Evolutionary conservation across 1,140 invertebrate species (phyloP), one percentile per base, ranked within the genome.

Genomic region (Lepidurus packardi): DNA sequence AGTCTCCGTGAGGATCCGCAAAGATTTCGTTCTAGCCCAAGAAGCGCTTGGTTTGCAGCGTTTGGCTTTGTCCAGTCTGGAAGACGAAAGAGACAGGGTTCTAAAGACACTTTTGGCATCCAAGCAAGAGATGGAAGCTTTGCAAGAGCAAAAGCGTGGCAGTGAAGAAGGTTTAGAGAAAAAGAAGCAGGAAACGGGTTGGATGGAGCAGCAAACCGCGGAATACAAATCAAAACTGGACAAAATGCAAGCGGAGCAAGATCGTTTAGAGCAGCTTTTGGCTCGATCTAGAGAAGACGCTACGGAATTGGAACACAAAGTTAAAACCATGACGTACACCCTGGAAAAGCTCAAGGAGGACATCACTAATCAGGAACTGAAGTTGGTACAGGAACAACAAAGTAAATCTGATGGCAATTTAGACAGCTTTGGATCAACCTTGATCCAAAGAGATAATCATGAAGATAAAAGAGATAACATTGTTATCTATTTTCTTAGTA

Each of bases 261-360:
- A 65, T 16, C 53, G 53, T 21, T 65, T 65, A 3, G 53, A 65
- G 21, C 53, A 65, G 53, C 53, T 65, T 65, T 65, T 65, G 10
- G 53, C 53, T 65, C 53, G 53, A 65, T 65, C 53, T 8, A 9
- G 13, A 16, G 53, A 65, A 16, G 53, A 65, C n/a, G 13, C 53
- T 0, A 0, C 53, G 4, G 78, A 78, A 78, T 73, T 74, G 44
- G 65, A 78, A 7, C 65, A 74, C n/a, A 73, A 74, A 74, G n/a
- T 78, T 9, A 78, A 78, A 74, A 78, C 78, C 5, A 47, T 78
- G 24, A 74, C 24, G 11, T 78, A 75, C 73, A 78, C 73, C 16
- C 43, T 78, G 21, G 78, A 78, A 4, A 73, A 74, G 13, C 78
- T 78, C 4, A 78, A 78, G 53, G 78, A 78, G 43, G 78, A 78